Conservation (phyloP, 2,888 invertebrate genomes). For the Malthinus seriepunctatus region DNA sequence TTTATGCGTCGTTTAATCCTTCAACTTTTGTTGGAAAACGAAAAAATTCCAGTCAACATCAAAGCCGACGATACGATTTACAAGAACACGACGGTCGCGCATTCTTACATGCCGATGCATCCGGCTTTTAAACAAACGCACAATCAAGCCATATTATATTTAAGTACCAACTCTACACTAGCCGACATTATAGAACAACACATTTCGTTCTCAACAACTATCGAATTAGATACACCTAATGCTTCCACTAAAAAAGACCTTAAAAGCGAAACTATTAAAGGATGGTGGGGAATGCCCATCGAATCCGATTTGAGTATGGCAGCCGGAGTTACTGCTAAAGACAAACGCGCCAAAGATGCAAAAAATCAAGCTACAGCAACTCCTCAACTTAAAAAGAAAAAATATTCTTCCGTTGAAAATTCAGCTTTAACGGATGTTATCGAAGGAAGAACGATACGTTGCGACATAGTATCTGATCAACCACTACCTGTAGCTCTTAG, state of each 20-base stretch:
- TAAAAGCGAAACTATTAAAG: slow-evolving; percentile 44
- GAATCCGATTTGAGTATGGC: slow-evolving; percentile 69
- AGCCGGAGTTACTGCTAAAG: slow-evolving; percentile 86
- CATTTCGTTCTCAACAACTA: slow-evolving; percentile 50
- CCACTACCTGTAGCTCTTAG: slow-evolving; percentile 49
- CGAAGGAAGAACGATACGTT: slow-evolving; percentile 49
- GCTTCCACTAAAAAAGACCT: slow-evolving; percentile 36
- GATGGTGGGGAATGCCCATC: slow-evolving; percentile 55
- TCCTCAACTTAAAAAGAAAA: slow-evolving; percentile 52
- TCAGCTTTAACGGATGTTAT: slow-evolving; percentile 40
- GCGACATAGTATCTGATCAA: slow-evolving; percentile 48
- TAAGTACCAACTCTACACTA: slow-evolving; percentile 77
- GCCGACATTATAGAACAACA: slow-evolving; percentile 72
- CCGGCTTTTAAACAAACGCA: slow-evolving; percentile 75
- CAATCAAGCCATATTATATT: slow-evolving; percentile 70
- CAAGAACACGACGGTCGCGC: slow-evolving; percentile 47
- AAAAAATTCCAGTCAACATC: slow-evolving; percentile 79
- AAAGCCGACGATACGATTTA: slow-evolving; percentile 53
- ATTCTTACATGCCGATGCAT: slow-evolving; percentile 57
- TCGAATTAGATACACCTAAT: slow-evolving; percentile 30
- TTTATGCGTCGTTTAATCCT: slow-evolving; percentile 86
- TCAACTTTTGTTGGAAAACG: slow-evolving; percentile 84
- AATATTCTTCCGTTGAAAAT: slow-evolving; percentile 40
- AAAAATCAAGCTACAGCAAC: slow-evolving; percentile 62
- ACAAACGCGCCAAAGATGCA: slow-evolving; percentile 84